phyloP scores from a whole-genome alignment of 2,888 invertebrate species.

The Hirtodrosophila alboralis region DNA sequence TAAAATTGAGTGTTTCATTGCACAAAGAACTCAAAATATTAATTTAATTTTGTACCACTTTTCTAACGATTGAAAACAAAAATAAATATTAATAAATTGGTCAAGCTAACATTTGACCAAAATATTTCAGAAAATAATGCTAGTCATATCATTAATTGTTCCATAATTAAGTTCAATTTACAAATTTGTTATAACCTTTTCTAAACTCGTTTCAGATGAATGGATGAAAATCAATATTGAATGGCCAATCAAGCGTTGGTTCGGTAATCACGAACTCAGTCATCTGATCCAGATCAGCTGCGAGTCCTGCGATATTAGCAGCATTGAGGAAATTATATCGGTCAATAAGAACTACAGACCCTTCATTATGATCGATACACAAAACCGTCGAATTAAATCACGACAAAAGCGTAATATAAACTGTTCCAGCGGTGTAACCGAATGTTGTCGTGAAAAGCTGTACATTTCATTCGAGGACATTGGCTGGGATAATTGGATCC shows the following conservation, averaged over 20 bases:
- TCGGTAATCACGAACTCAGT: constrained; percentile 87
- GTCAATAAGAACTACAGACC: constrained; percentile 89
- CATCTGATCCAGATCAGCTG: constrained; percentile 91
- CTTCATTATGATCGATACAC: constrained; percentile 91
- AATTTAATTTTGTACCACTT: no score
- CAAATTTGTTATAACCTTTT: background rate
- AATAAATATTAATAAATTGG: no score
- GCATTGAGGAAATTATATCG: constrained; percentile 87
- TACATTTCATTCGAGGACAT: constrained; percentile 93
- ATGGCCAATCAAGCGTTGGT: constrained; percentile 91
- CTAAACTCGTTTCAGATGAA: constrained; percentile 86
- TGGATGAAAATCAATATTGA: constrained; percentile 93
- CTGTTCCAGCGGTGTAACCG: constrained; percentile 88
- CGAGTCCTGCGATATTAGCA: constrained; percentile 89
- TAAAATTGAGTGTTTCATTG: background rate
- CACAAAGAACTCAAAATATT: background rate
- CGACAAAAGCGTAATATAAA: constrained; percentile 87
- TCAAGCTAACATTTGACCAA: no score
- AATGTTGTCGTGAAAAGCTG: constrained; percentile 93
- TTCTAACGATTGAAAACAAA: no score
- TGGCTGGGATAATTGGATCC: constrained; percentile 95
- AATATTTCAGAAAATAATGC: no score
- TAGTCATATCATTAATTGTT: no score
- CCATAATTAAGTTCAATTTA: background rate
- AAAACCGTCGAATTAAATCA: constrained; percentile 87